Percentiles rank a stretch among this genome's conserved stretches.
Conservation (phyloP, 2,113 vertebrate species). For the Syngnathus floridae region DNA sequence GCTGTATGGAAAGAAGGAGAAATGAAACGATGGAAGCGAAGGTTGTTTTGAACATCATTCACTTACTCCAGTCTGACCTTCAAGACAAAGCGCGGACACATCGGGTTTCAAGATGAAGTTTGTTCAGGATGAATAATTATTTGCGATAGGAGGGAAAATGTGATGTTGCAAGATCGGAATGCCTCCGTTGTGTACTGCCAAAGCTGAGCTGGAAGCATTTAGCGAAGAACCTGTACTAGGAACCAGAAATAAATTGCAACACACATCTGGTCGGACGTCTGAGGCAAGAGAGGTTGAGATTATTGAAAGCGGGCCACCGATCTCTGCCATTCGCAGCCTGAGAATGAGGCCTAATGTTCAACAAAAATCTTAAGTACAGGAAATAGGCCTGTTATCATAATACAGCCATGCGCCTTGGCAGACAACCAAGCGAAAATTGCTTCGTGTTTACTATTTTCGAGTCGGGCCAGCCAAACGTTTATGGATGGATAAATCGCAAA, state of each 20-base stretch:
- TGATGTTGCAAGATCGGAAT: conserved; percentile 85
- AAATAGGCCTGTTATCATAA: conserved; percentile 86
- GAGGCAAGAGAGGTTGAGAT: conserved; percentile 81
- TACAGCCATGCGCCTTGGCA: conserved; percentile 85
- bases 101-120: conserved; percentile 38
- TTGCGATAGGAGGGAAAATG: conserved; percentile 80
- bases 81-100: conserved; percentile 32
- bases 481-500: conserved; percentile 57
- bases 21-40: not conserved
- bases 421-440: conserved; percentile 75
- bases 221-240: conserved; percentile 80
- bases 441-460: conserved; percentile 77
- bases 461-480: conserved; percentile 58
- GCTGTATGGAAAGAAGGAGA: not conserved
- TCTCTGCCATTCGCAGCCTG: conserved; percentile 74
- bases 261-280: conserved; percentile 85
- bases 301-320: conserved; percentile 65
- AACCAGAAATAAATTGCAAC: conserved; percentile 88
- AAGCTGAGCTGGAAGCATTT: conserved; percentile 89
- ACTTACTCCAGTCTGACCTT: conserved; percentile 11
- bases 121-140: conserved; percentile 80
- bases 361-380: conserved; percentile 88
- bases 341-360: conserved; percentile 78
- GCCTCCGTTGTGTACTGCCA: conserved; percentile 68
- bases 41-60: not conserved